Base-by-base conservation (phyloP, 2,888 invertebrate species). In the Andricus quercusramuli region DNA sequence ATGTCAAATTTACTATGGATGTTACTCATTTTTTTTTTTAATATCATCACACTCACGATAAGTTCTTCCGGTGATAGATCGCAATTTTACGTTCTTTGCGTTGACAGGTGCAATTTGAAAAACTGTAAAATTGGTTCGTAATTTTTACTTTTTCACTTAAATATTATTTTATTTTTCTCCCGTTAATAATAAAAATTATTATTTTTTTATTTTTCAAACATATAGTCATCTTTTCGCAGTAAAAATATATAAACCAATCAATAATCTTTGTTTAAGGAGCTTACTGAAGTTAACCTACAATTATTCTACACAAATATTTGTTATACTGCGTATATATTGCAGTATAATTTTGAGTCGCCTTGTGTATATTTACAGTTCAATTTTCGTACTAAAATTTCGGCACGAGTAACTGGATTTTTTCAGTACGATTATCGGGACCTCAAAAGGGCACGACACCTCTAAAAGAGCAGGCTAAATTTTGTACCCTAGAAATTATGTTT, bases 51-150 rank as follows among this genome's bases (percentile, higher is more conserved):
- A n/a, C 11, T 47, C 32, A 13, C 56, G 20, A 74, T 56, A 74
- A 32, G 70, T 32, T 92, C 93, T 17, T 88, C 93, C 90, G 95
- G 95, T 51, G 95, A 95, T 84, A 93, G 93, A 65, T 95, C 95
- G 2, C 93, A 93, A 29, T 93, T 93, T 91, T 95, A 95, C 88
- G 93, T 93, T 86, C 94, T 93, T 79, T 95, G 95, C 89, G 88
- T 94, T 29, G 91, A 92, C 84, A 93, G 88, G 84, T 95, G 95
- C 89, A 88, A 89, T 77, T 87, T 88, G 22, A 87, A 87, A 13
- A 94, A 94, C 84, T 95, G 95, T 87, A 93, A 93, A 67, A 90
- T 92, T 87, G 94, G 95, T 95, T 93, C 83, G 79, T 76, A 80
- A 29, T n/a, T 15, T 22, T 22, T 22, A n/a, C 11, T n/a, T 11